phyloP scores from a whole-genome alignment of 2,113 vertebrate species.

The Protobothrops mucrosquamatus region DNA sequence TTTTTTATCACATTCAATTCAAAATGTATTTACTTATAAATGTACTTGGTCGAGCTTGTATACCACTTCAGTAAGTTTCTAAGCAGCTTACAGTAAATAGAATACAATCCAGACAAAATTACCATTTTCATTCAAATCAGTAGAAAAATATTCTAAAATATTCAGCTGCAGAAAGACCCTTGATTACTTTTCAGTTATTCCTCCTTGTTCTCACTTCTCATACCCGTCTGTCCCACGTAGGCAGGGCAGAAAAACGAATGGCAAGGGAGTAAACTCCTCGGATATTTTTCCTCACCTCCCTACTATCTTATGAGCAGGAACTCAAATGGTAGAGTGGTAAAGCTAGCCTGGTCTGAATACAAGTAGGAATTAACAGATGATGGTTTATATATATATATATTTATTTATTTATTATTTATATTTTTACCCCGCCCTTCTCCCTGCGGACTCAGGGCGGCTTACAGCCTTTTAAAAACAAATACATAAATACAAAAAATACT shows the following conservation, averaged over 20 bases:
- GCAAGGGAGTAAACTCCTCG: neutral
- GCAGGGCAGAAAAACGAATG: neutral
- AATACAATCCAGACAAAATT: neutral
- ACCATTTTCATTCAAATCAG: neutral
- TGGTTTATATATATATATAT: neutral
- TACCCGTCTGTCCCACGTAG: neutral
- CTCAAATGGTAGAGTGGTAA: too few relatives aligned
- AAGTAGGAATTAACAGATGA: neutral
- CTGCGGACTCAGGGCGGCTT: too few relatives aligned
- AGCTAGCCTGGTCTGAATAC: neutral
- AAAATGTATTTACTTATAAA: neutral
- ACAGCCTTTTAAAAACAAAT: too few relatives aligned
- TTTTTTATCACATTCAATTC: neutral
- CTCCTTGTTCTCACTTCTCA: neutral
- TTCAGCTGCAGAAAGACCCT: neutral
- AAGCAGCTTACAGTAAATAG: neutral
- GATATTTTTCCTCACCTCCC: accelerated
- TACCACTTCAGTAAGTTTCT: neutral
- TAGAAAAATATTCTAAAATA: neutral
- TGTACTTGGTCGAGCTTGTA: neutral
- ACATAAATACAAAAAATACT: too few relatives aligned
- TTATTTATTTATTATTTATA: too few relatives aligned
- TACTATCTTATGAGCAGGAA: neutral
- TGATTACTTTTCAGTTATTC: neutral
- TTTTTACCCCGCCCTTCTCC: too few relatives aligned